phyloP scores from a whole-genome alignment of 2,797 vertebrate genomes.

The Melanotaenia parkinsoni region DNA sequence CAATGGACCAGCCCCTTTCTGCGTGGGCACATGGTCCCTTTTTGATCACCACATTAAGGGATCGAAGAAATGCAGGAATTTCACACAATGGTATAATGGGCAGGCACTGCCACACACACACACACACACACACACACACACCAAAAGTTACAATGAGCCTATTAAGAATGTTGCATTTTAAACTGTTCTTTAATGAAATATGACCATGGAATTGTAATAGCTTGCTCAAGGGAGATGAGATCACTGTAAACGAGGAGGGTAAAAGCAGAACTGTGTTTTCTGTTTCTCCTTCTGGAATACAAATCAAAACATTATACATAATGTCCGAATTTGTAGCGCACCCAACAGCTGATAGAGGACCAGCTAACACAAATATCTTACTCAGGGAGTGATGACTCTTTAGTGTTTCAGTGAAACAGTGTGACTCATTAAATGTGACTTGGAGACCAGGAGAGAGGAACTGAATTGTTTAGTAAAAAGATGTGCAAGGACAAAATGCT shows the following conservation, averaged over 20 bases:
- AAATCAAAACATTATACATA: constrained; percentile 69
- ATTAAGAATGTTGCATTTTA: constrained; percentile 69
- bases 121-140: constrained; percentile 26
- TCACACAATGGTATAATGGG: constrained; percentile 30
- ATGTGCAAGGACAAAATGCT: not conserved
- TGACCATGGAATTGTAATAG: constrained; percentile 66
- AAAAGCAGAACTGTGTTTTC: constrained; percentile 54
- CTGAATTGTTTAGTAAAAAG: not conserved
- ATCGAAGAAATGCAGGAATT: constrained; percentile 65
- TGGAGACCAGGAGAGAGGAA: not conserved
- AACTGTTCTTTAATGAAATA: constrained; percentile 72
- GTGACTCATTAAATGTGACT: not conserved
- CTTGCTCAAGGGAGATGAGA: constrained; percentile 60
- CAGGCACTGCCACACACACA: constrained; percentile 9
- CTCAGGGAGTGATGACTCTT: constrained; percentile 12
- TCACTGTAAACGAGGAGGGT: constrained; percentile 58
- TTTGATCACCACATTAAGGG: constrained; percentile 77
- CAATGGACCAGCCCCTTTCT: constrained; percentile 71
- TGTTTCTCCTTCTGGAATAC: constrained; percentile 60
- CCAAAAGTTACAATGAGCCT: constrained; percentile 62
- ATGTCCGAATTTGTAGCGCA: constrained; percentile 45
- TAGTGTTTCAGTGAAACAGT: constrained; percentile 5
- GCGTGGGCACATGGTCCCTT: constrained; percentile 65
- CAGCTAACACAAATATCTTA: constrained; percentile 9
- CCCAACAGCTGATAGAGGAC: constrained; percentile 34